These are phyloP conservation scores for Melanchra persicariae DNA, from an alignment of 2,888 invertebrate species.

Conservation along the genomic window DNA sequence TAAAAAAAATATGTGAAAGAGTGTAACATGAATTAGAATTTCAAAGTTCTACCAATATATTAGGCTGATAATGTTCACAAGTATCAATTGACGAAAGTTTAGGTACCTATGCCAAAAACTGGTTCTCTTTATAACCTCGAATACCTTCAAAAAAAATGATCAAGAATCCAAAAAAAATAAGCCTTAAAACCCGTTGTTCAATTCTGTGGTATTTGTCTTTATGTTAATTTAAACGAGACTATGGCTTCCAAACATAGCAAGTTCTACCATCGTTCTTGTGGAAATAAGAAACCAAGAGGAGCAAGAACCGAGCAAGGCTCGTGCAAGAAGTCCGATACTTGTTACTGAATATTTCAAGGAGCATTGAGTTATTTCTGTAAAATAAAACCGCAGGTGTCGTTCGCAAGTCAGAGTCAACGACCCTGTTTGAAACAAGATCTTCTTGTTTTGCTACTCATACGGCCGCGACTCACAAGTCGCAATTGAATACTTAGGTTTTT, in stretches of 20 bases:
- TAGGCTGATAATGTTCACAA: background rate
- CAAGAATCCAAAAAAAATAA: background rate
- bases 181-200: background rate
- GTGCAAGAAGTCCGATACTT: background rate
- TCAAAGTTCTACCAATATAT: background rate
- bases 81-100: background rate
- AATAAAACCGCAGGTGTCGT: constrained; percentile 41
- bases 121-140: background rate
- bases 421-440: constrained; percentile 60
- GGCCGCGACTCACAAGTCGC: constrained; percentile 21
- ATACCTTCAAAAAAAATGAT: background rate
- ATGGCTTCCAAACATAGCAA: background rate
- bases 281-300: background rate
- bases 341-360: constrained; percentile 22
- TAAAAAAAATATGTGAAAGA: background rate
- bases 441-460: constrained; percentile 53
- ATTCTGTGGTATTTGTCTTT: constrained; percentile 1
- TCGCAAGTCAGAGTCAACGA: constrained; percentile 54
- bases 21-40: background rate
- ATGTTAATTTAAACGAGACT: background rate
- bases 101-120: background rate
- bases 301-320: background rate
- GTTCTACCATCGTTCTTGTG: background rate
- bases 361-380: constrained; percentile 15
- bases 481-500: constrained; percentile 34